A percentile compares a stretch with the other conserved stretches of the same genome.
These are phyloP conservation scores for Sympetrum striolatum DNA, from an alignment of 2,888 invertebrate species.

Conservation along the genomic window DNA sequence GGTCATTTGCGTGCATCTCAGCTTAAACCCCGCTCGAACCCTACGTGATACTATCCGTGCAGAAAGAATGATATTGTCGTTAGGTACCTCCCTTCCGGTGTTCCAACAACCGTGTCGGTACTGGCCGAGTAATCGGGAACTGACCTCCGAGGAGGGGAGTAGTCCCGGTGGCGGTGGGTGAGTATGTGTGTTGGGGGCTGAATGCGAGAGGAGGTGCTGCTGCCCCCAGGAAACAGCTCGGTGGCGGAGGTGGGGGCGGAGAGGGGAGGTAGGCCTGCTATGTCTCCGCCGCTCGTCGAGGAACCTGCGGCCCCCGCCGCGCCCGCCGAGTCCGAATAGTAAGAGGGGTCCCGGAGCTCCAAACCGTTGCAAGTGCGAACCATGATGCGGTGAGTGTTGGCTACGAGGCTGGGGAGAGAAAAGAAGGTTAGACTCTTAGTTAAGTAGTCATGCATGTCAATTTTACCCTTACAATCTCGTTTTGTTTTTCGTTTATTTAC, in stretches of 20 bases:
- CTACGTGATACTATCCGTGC: background rate
- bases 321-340: conserved; percentile 57
- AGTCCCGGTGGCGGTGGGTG: conserved; percentile 51
- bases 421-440: background rate
- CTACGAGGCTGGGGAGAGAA: background rate
- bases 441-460: too few relatives aligned
- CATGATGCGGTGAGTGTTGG: conserved; percentile 67
- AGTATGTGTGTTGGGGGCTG: conserved; percentile 61
- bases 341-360: conserved; percentile 69
- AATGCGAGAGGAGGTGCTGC: conserved; percentile 64
- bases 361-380: conserved; percentile 80
- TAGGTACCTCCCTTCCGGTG: background rate
- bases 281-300: background rate
- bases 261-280: conserved; percentile 55
- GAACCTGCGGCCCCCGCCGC: conserved; percentile 53
- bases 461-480: too few relatives aligned
- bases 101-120: background rate
- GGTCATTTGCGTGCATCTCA: background rate
- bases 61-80: background rate
- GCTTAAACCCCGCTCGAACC: background rate
- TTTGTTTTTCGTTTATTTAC: too few relatives aligned
- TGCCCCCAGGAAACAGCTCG: conserved; percentile 64
- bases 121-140: background rate
- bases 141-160: conserved; percentile 54
- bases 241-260: conserved; percentile 58